Conservation (phyloP, 2,888 invertebrate species). For the Meandrusa payeni region DNA sequence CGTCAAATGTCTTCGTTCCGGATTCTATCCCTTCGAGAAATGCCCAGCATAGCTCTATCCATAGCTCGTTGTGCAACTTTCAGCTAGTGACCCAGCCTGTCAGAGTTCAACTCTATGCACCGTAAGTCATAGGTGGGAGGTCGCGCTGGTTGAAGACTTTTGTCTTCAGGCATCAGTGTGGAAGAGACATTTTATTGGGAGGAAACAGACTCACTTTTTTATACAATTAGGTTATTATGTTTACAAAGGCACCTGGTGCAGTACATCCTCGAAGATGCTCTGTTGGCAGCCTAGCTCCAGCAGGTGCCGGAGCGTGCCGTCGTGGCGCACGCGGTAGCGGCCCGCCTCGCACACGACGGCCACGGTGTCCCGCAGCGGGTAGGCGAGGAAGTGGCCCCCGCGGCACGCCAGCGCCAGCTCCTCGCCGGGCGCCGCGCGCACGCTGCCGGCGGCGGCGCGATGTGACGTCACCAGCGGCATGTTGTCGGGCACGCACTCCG, state of each 20-base stretch:
- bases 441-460: constrained; percentile 39
- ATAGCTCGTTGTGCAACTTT: no score
- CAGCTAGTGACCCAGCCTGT: no score
- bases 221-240: no score
- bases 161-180: no score
- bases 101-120: no score
- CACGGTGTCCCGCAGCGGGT: constrained; percentile 46
- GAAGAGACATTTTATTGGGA: no score
- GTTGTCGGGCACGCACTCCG: constrained; percentile 69
- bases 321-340: constrained; percentile 46
- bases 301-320: constrained; percentile 45
- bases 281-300: constrained; percentile 72
- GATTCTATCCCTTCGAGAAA: no score
- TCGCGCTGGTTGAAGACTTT: no score
- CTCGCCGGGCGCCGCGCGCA: constrained; percentile 45
- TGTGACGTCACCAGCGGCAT: constrained; percentile 67
- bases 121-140: no score
- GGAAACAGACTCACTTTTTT: no score
- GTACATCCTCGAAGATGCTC: constrained; percentile 64
- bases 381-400: constrained; percentile 53
- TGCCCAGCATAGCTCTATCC: no score
- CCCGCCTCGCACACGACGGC: constrained; percentile 52
- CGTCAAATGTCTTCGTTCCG: no score
- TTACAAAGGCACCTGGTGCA: constrained; percentile 47
- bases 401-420: constrained; percentile 56